Evolutionary conservation across 1,140 invertebrate species (phyloP).

Genomic region (Nomia melanderi): DNA sequence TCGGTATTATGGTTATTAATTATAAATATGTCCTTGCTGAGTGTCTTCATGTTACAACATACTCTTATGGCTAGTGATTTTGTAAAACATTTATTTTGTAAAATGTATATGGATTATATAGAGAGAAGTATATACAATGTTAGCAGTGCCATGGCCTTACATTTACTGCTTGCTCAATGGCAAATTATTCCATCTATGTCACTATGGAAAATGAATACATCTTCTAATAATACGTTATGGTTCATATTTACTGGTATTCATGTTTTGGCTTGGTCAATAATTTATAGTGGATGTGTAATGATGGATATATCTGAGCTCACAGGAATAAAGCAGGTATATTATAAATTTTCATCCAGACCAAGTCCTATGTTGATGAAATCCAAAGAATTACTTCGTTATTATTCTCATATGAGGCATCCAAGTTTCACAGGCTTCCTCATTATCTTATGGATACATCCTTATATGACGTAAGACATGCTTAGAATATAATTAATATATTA

Average conservation of each 20-base stretch:
- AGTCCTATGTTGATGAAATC: slow-evolving; percentile 79
- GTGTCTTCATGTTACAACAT: slow-evolving; percentile 81
- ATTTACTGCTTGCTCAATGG: slow-evolving; percentile 79
- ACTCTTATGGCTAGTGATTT: slow-evolving; percentile 78
- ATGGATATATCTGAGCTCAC: slow-evolving; percentile 84
- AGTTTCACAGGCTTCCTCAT: slow-evolving; percentile 81
- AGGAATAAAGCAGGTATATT: slow-evolving; percentile 84
- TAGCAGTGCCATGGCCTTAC: slow-evolving; percentile 65
- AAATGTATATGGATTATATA: slow-evolving; percentile 74
- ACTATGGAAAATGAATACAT: slow-evolving; percentile 80
- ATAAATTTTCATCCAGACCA: slow-evolving; percentile 77
- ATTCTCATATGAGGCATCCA: slow-evolving; percentile 82
- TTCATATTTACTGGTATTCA: slow-evolving; percentile 80
- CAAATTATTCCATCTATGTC: slow-evolving; percentile 73
- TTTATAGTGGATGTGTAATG: slow-evolving; percentile 84
- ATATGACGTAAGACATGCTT: slow-evolving; percentile 80
- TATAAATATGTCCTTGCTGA: slow-evolving; percentile 76
- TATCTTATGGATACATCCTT: slow-evolving; percentile 81
- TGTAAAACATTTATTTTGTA: slow-evolving; percentile 75
- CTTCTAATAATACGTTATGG: slow-evolving; percentile 74
- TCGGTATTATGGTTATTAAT: slow-evolving; percentile 70
- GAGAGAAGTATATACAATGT: slow-evolving; percentile 81
- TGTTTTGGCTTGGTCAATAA: slow-evolving; percentile 82
- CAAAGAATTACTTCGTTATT: slow-evolving; percentile 75
- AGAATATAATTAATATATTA: background rate